Percentiles rank a stretch among this genome's conserved stretches.
Evolutionary conservation across 37 sponge, comb jelly and placozoan species (phyloP).

Genomic region (Aphrocallistes beatrix): DNA sequence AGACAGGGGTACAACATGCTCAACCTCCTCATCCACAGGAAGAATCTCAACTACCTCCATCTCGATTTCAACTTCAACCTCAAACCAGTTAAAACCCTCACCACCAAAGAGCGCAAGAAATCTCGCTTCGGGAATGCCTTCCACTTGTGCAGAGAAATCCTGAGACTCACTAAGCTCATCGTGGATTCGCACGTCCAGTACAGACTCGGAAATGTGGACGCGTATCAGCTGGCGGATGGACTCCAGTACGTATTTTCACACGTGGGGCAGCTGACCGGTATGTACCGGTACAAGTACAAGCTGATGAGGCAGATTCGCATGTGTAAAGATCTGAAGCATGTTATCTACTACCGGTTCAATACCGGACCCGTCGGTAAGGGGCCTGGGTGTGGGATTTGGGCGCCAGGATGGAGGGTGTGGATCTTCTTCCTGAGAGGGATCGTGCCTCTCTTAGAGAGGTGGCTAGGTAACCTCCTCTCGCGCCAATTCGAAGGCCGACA

Average conservation of each 20-base stretch:
- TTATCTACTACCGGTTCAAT: conserved; percentile 99
- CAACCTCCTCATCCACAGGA: conserved; percentile 95
- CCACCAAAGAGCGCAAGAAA: conserved; percentile 97
- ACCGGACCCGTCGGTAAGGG: conserved; percentile 99
- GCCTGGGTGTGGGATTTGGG: conserved; percentile 96
- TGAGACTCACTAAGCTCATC: conserved; percentile 91
- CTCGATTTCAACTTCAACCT: conserved; percentile 99
- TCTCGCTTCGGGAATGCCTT: conserved; percentile 98
- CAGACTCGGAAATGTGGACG: conserved; percentile 94
- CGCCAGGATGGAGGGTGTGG: conserved; percentile 97
- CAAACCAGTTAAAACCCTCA: conserved; percentile 97
- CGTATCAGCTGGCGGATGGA: conserved; percentile 93
- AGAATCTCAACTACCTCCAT: conserved; percentile 99
- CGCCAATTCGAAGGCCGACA: conserved; percentile 98
- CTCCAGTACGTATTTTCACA: conserved; percentile 97
- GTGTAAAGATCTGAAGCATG: conserved; percentile 99
- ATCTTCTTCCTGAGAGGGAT: conserved; percentile 94
- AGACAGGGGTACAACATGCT: conserved; percentile 99
- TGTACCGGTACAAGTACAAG: conserved; percentile 99
- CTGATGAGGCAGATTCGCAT: conserved; percentile 98
- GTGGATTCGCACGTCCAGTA: conserved; percentile 99
- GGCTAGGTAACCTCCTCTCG: conserved; percentile 96
- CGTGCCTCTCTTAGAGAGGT: conserved; percentile 93
- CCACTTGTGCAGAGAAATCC: conserved; percentile 96
- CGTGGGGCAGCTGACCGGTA: conserved; percentile 98